These are phyloP conservation scores for Quadroppia sp. DNA, from an alignment of 2,888 invertebrate species.

Conservation along the genomic window DNA sequence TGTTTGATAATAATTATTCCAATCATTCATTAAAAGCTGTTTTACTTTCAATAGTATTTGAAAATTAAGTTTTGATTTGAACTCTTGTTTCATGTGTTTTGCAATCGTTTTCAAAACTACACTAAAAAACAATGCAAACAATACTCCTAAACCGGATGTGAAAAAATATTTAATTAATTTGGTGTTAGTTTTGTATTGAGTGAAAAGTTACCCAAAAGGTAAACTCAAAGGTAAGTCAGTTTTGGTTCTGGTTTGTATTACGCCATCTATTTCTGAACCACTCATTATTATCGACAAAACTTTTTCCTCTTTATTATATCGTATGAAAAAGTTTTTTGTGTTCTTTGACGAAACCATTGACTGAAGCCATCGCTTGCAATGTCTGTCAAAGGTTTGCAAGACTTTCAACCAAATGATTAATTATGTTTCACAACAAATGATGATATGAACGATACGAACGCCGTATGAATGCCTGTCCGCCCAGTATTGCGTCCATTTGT, in stretches of 20 bases:
- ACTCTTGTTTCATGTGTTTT: too few relatives aligned
- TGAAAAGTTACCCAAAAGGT: too few relatives aligned
- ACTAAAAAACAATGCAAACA: too few relatives aligned
- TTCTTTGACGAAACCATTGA: slow-evolving; percentile 27
- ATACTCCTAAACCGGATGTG: neutral
- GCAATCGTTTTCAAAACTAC: too few relatives aligned
- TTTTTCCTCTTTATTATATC: neutral
- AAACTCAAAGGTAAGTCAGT: too few relatives aligned
- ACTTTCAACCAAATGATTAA: slow-evolving; percentile 17
- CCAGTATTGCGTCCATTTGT: slow-evolving; percentile 27
- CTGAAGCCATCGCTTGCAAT: neutral
- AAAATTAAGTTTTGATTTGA: too few relatives aligned
- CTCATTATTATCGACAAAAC: neutral
- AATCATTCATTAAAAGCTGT: too few relatives aligned
- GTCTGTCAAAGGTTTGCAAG: slow-evolving; percentile 15
- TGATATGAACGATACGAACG: slow-evolving; percentile 6
- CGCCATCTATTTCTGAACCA: neutral
- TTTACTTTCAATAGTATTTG: too few relatives aligned
- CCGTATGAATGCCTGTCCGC: neutral
- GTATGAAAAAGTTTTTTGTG: neutral
- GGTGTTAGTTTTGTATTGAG: too few relatives aligned
- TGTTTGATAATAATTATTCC: too few relatives aligned
- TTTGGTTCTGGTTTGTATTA: neutral
- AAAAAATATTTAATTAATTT: neutral
- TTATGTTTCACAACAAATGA: slow-evolving; percentile 3